Base-by-base conservation (phyloP, 1,140 invertebrate genomes). In the Eufriesea mexicana region DNA sequence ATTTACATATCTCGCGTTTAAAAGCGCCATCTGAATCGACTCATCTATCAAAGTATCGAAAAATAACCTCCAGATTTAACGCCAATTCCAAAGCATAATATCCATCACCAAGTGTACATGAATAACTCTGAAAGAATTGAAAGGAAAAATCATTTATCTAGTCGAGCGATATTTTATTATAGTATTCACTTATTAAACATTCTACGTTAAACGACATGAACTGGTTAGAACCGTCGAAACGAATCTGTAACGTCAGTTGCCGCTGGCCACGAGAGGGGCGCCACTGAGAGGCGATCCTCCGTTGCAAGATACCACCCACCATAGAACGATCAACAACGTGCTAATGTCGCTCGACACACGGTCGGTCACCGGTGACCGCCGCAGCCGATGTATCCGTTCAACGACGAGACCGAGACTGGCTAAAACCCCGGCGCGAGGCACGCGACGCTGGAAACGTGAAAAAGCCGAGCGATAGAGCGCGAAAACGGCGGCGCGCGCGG, bases 391-490 rank as follows among this genome's bases (percentile, higher is more conserved):
- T 57, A 59, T 59, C 71, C 2, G 35, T 59, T 59, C 55, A 23
- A 59, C 67, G n/a, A 70, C 51, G 42, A 47, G 45, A 20, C n/a
- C 49, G 70, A 71, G 75, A 78, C 61, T 66, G 75, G 28, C 49
- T 57, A 59, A n/a, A 59, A 25, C 2, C 16, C 23, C 62, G 55
- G 5, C 62, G 51, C 71, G 66, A 20, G 55, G 55, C 78, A 73
- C 84, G 78, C 79, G 45, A 73, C 45, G 68, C 28, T 49, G 61
- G 74, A 75, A 74, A 68, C 64, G 77, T 64, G 83, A 73, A 64
- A 85, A 77, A 83, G 61, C 64, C 51, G 59, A 42, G n/a, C 64
- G 67, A 84, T 70, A 81, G 82, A 81, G 62, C 49, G 72, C 57
- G 79, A 83, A 75, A 79, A 80, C 68, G 76, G 51, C 35, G 73